Evolutionary conservation across 2,888 invertebrate genomes (phyloP).

Genomic region (Charanyca ferruginea): DNA sequence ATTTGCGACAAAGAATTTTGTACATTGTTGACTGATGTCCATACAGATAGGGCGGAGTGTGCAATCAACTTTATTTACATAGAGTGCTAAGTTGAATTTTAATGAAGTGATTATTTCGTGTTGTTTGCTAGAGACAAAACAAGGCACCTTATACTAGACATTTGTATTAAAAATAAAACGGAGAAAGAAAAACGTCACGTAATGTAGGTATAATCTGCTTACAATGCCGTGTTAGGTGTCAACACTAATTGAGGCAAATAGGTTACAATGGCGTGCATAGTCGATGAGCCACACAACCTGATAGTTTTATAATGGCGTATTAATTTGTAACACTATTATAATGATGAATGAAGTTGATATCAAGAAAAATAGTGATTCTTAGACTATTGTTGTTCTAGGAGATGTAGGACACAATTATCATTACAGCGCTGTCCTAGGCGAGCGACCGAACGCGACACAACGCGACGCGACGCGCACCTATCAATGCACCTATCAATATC

Average conservation of each 20-base stretch:
- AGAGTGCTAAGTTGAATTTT: constrained; percentile 49
- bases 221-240: constrained; percentile 57
- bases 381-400: not conserved
- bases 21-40: constrained; percentile 63
- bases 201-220: constrained; percentile 36
- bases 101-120: constrained; percentile 43
- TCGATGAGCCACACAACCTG: constrained; percentile 31
- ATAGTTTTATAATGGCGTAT: constrained; percentile 25
- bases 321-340: constrained; percentile 11
- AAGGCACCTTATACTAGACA: constrained; percentile 14
- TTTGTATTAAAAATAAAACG: constrained; percentile 19
- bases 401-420: too few species aligned
- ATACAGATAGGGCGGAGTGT: constrained; percentile 40
- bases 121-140: constrained; percentile 30
- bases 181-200: constrained; percentile 22
- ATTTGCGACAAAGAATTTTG: constrained; percentile 70
- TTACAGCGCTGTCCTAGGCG: too few species aligned
- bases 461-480: too few species aligned
- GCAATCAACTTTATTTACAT: constrained; percentile 55
- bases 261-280: constrained; percentile 48
- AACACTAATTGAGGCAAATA: constrained; percentile 55
- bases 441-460: too few species aligned
- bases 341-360: constrained; percentile 2
- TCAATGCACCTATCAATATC: too few species aligned
- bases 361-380: not conserved